Evolutionary conservation across 1,140 invertebrate species (phyloP).

Genomic region (Lerema accius): DNA sequence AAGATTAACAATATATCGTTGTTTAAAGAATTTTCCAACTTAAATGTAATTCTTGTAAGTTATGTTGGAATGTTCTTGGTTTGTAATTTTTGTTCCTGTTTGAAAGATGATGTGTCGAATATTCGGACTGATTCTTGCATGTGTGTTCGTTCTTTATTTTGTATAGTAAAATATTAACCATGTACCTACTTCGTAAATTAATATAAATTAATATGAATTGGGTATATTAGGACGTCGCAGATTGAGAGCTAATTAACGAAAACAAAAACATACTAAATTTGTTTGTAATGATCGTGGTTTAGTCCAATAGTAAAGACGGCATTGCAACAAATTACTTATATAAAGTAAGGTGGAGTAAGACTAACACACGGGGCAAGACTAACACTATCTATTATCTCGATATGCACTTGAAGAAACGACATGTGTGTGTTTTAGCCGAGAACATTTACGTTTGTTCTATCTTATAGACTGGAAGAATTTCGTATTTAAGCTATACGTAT

Average conservation of each 20-base stretch:
- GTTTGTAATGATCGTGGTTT: no score
- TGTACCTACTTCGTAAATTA: slow-evolving; percentile 14
- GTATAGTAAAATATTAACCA: slow-evolving; percentile 15
- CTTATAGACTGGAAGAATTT: no score
- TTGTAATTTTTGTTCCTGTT: slow-evolving; percentile 46
- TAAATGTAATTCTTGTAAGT: slow-evolving; percentile 23
- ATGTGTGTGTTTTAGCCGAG: no score
- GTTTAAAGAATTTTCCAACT: slow-evolving; percentile 42
- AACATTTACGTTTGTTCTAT: no score
- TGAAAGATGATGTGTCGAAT: slow-evolving; percentile 33
- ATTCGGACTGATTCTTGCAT: slow-evolving; percentile 49
- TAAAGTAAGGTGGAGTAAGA: no score
- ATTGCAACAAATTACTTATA: no score
- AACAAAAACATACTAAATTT: no score
- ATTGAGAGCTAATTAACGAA: not conserved
- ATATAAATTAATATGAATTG: slow-evolving; percentile 4
- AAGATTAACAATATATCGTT: slow-evolving; percentile 35
- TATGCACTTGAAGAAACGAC: no score
- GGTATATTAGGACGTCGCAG: not conserved
- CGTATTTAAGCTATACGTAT: no score
- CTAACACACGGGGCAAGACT: no score
- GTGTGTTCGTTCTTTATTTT: slow-evolving; percentile 45
- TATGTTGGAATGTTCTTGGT: slow-evolving; percentile 38
- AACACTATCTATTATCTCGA: no score
- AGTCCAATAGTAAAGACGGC: no score